Evolutionary conservation across 1,140 invertebrate species (phyloP), one percentile per base, ranked within the genome.

Genomic region (Neodiprion fabricii): DNA sequence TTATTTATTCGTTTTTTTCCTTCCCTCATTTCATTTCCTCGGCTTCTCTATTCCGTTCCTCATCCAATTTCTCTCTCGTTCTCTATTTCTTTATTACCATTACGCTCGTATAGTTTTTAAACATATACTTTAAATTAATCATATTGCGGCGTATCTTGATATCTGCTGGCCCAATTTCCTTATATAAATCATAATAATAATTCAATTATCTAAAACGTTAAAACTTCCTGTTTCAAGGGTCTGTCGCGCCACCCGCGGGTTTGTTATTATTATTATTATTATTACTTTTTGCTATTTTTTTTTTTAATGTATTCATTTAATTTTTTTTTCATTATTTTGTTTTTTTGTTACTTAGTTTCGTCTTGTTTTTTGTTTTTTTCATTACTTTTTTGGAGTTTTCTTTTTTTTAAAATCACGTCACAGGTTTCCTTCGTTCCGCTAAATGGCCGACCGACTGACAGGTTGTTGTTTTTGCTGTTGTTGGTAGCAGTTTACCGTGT

Each of bases 171-270:
- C 53, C 53, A 61, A 61, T 61, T 61, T 61, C 53, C 11, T 77
- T 79, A 79, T 73, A 75, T 76, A 82, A 82, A 85, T 84, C 79
- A 85, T 86, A 85, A 79, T 81, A 80, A 83, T 83, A 40, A 85
- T 85, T 85, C 78, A 86, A 85, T 88, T 86, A 83, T 82, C 83
- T 86, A 86, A 86, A 82, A 84, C 81, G 82, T 86, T 83, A 84
- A 86, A 87, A 85, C 82, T 82, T 81, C 80, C 81, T 81, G 79
- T 66, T 79, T 81, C 72, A 71, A 76, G 82, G 74, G 80, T 81
- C 79, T 78, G 78, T 77, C 79, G 76, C 79, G 78, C 79, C 80
- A 80, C 81, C 78, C 80, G 77, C 72, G 72, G 70, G 68, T 66
- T 70, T 75, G 61, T 61, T 17, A 61, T 40, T 40, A 67, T 73